phyloP scores from a whole-genome alignment of 2,113 vertebrate genomes.

The Alethe diademata region DNA sequence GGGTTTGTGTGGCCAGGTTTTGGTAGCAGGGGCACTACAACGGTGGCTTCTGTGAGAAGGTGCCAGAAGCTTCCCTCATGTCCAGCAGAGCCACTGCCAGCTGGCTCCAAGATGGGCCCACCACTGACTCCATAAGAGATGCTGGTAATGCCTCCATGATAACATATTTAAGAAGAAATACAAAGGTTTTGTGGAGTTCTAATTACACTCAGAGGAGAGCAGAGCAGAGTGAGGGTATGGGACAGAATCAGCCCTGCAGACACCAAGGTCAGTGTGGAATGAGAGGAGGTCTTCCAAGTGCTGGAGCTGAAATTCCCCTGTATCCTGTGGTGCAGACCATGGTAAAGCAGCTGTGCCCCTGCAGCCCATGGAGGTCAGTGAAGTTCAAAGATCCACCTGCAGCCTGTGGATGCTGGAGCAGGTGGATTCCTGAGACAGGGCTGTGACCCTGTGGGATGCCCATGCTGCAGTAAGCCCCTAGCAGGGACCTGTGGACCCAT shows the following conservation, averaged over 20 bases:
- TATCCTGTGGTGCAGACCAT: background rate
- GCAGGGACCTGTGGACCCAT: fast-evolving
- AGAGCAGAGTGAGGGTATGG: background rate
- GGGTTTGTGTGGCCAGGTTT: background rate
- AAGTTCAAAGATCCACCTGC: background rate
- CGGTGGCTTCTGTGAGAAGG: background rate
- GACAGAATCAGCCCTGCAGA: background rate
- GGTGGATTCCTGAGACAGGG: background rate
- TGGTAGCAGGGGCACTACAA: background rate
- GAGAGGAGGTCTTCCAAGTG: background rate
- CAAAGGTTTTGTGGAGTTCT: background rate
- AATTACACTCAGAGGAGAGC: background rate
- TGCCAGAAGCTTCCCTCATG: background rate
- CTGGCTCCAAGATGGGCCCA: background rate
- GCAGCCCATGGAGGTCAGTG: background rate
- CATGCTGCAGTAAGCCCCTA: background rate
- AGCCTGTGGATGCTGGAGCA: background rate
- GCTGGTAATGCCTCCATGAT: too few species aligned
- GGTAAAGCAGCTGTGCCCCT: background rate
- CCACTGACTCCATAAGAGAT: background rate
- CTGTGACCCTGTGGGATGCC: background rate
- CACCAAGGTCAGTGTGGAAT: background rate
- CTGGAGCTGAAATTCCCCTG: background rate
- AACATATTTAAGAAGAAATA: background rate
- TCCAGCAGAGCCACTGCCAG: background rate